A percentile compares a stretch with the other conserved stretches of the same genome.
These are phyloP conservation scores for Andricus grossulariae DNA, from an alignment of 1,140 invertebrate genomes.

Conservation along the genomic window DNA sequence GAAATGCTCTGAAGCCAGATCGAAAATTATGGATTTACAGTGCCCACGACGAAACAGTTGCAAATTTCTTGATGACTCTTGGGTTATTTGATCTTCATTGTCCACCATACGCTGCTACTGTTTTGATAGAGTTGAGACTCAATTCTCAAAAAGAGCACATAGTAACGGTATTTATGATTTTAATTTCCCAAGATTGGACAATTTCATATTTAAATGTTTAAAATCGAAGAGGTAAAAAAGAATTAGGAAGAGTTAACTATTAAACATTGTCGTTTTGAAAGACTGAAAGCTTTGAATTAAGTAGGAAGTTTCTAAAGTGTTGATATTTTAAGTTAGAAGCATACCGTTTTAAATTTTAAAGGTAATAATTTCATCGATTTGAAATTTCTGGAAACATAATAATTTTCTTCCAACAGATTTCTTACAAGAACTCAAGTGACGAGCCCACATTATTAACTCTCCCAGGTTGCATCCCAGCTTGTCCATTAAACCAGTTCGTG, in stretches of 20 bases:
- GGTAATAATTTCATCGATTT: background rate
- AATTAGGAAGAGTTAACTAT: no score
- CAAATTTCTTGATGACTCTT: slow-evolving; percentile 84
- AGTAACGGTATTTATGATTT: slow-evolving; percentile 68
- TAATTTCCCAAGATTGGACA: background rate
- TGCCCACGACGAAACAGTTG: slow-evolving; percentile 89
- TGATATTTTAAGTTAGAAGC: slow-evolving; percentile 19
- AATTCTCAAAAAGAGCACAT: slow-evolving; percentile 66
- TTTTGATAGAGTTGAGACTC: slow-evolving; percentile 83
- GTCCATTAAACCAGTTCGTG: slow-evolving; percentile 78
- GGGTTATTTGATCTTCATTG: slow-evolving; percentile 84
- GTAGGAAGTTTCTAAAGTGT: background rate
- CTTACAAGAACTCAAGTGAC: slow-evolving; percentile 79
- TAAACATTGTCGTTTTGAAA: no score
- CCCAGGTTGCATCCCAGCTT: slow-evolving; percentile 78
- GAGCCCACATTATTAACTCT: slow-evolving; percentile 76
- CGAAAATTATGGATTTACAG: slow-evolving; percentile 86
- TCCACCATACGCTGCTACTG: slow-evolving; percentile 83
- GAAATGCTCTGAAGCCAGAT: slow-evolving; percentile 69
- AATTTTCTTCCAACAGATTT: slow-evolving; percentile 73
- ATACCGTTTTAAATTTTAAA: no score
- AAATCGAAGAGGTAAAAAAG: no score
- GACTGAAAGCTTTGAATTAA: no score
- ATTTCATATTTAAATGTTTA: slow-evolving; percentile 26
- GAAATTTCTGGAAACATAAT: slow-evolving; percentile 24